These are phyloP conservation scores for Hydractinia symbiolongicarpus DNA, from an alignment of 30 jellyfish, hydroid and myxozoan species.

Conservation along the genomic window DNA sequence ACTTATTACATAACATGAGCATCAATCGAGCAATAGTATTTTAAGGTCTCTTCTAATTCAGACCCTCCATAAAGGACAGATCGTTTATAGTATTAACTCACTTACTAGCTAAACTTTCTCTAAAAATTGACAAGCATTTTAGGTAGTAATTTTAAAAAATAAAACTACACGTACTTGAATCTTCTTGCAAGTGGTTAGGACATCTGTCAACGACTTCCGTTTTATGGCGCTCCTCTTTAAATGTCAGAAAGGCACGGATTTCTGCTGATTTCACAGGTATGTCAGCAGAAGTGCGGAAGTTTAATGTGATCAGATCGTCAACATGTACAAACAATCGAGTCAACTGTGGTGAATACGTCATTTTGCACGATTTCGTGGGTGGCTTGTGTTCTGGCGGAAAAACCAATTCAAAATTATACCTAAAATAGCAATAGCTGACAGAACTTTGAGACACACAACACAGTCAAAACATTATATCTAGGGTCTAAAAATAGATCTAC, in stretches of 20 bases:
- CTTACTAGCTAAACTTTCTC: too few species aligned
- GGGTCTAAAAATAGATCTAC: too few species aligned
- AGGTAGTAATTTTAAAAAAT: too few species aligned
- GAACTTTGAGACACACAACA: too few species aligned
- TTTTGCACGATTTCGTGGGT: not conserved
- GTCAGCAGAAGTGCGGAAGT: not conserved
- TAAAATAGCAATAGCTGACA: not conserved
- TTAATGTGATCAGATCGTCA: not conserved
- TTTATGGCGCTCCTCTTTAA: not conserved
- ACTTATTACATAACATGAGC: too few species aligned
- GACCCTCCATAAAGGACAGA: too few species aligned
- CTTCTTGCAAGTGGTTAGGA: conserved; percentile 1
- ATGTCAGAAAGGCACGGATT: not conserved
- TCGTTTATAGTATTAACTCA: too few species aligned
- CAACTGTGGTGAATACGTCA: not conserved
- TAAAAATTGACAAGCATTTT: too few species aligned
- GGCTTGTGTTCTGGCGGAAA: not conserved
- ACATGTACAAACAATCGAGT: not conserved
- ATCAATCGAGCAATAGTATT: too few species aligned
- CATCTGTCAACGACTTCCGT: conserved; percentile 5
- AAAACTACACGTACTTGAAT: not conserved
- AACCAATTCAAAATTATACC: not conserved
- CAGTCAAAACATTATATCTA: too few species aligned
- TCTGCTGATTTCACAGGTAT: not conserved
- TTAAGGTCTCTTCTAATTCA: too few species aligned